Evolutionary conservation across 2,113 vertebrate species (phyloP), one percentile per base, ranked within the genome.

Genomic region (Zingel zingel): DNA sequence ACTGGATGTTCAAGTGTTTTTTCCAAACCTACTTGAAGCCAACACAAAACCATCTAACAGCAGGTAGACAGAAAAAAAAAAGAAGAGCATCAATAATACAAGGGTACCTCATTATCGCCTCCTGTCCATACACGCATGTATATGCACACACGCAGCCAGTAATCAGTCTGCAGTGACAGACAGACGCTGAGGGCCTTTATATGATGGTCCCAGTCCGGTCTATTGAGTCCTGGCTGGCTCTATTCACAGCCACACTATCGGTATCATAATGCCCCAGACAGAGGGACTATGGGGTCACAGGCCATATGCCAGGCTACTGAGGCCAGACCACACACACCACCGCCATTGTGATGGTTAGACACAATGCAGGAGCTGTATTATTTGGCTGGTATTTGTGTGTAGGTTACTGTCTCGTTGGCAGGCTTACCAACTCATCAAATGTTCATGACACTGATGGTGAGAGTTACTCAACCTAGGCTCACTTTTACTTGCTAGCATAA

Each of bases 21-120:
- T 54, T 53, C 13, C 27, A 80, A 61, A 69, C 14, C 43, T 21
- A 33, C 61, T 45, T 9, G 33, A 78, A 67, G 68, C 62, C 53
- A 36, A 71, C 65, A 61, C 54, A 64, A 83, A 45, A 66, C 78
- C n/a, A 88, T 87, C 90, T 81, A 91, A 95, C 96, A 95, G 64
- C 95, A 95, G 94, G 94, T 88, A 89, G 84, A 86, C 74, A 93
- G 88, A 87, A 88, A 27, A 27, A 88, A 27, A 27, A 59, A 86
- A 91, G 91, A 88, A 74, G 79, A 79, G 81, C 92, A 95, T 96
- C 89, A 97, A 97, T 96, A 96, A 96, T 95, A 93, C 82, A 97
- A 79, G 66, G 66, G 69, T 16, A 77, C 74, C 91, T 93, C 92
- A 94, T 96, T 94, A 88, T 86, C 83, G 68, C 77, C 69, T 82